These are phyloP conservation scores for Hyles euphorbiae DNA, from an alignment of 1,140 invertebrate species.

Conservation along the genomic window DNA sequence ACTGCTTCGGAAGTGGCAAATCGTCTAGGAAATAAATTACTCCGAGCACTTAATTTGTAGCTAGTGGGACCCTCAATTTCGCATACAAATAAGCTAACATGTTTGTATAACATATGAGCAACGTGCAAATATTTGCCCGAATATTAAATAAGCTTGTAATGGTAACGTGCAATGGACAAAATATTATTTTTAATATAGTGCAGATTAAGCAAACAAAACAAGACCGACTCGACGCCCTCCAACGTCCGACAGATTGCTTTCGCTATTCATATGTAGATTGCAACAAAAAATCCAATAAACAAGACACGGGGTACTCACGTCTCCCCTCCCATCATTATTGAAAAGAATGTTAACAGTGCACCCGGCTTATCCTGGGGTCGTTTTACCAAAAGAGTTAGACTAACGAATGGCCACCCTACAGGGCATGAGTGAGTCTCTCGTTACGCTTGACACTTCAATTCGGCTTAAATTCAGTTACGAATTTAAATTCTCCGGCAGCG, in stretches of 20 bases:
- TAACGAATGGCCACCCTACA: conserved; percentile 67
- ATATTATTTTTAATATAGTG: conserved; percentile 28
- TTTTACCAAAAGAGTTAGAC: conserved; percentile 73
- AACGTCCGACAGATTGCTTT: conserved; percentile 57
- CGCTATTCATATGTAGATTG: conserved; percentile 73
- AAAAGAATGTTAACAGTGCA: conserved; percentile 73
- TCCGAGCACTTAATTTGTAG: no score
- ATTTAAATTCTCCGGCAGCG: conserved; percentile 45
- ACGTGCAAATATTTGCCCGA: background rate
- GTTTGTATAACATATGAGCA: background rate
- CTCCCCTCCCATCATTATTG: conserved; percentile 69
- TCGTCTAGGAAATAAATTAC: background rate
- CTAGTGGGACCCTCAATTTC: no score
- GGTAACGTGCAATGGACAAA: background rate
- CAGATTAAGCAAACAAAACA: conserved; percentile 29
- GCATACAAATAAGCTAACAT: background rate
- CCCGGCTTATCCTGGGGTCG: conserved; percentile 65
- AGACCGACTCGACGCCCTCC: conserved; percentile 40
- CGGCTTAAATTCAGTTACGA: conserved; percentile 62
- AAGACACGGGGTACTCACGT: conserved; percentile 59
- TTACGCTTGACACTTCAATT: conserved; percentile 68
- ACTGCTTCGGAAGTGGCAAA: background rate
- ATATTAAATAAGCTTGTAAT: background rate
- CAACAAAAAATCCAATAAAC: conserved; percentile 75
- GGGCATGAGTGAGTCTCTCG: conserved; percentile 42